Base-by-base conservation (phyloP, 2,888 invertebrate species). In the Arrhopalites spinosus region DNA sequence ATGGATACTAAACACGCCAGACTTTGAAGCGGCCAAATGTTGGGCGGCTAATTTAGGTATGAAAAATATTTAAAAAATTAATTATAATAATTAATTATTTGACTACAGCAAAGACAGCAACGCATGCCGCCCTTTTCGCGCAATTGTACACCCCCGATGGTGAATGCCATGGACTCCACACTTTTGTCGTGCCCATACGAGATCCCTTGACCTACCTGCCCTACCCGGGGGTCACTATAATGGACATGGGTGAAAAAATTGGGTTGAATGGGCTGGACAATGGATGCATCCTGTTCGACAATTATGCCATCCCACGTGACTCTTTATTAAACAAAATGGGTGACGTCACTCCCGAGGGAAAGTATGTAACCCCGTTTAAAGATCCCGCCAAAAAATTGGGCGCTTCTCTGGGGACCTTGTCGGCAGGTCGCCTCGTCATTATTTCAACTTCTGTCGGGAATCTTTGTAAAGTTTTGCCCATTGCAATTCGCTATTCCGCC, bases 241-340 rank as follows among this genome's bases (percentile, higher is more conserved):
- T 95, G 0, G 96, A 97, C 84, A 93, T 96, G 89, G 96, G 96
- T 0, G 93, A 93, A 85, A 97, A 97, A 87, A 90, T 93, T 67
- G 96, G 96, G 13, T 89, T 95, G 69, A 93, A 96, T 85, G 96
- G 95, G 2, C 90, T 96, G 77, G 96, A 97, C 85, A 97, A 97
- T 86, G 97, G 96, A 91, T 74, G 56, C 85, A 89, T 95, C 79
- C 90, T 93, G 87, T 96, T 96, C 87, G 90, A 93, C 84, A 90
- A 94, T 83, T 94, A 94, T 86, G 89, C 93, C 83, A 93, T 97
- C 86, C 94, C 95, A 0, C 89, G 92, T 73, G 92, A 91, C 84
- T 92, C 92, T 85, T 87, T 96, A 0, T 87, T 97, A 73, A 96
- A 96, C 86, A 89, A 93, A 82, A 94, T 93, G 0, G 96, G 94